Evolutionary conservation across 2,797 vertebrate genomes (phyloP).

Genomic region (Acropternis orthonyx): DNA sequence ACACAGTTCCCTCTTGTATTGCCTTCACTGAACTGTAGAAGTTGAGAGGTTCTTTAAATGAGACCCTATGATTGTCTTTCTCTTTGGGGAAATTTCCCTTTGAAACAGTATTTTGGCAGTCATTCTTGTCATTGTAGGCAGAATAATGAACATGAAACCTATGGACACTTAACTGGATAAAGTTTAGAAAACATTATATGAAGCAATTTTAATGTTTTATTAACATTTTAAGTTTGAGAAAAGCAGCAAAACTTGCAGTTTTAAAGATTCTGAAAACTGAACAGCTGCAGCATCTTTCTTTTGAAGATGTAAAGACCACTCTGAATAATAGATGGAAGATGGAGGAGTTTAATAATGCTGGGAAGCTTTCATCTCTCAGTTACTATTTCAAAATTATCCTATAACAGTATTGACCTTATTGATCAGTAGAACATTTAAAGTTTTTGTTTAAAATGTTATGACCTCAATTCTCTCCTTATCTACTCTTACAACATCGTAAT

Average conservation of each 20-base stretch:
- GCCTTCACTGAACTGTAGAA: neutral
- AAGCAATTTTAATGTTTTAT: neutral
- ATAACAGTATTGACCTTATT: neutral
- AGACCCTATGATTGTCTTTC: neutral
- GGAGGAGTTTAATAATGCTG: neutral
- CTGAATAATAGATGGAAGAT: neutral
- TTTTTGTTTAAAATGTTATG: neutral
- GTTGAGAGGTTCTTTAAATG: neutral
- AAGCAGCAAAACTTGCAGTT: neutral
- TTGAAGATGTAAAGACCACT: neutral
- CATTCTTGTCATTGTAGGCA: neutral
- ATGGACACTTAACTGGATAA: neutral
- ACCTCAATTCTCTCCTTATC: neutral
- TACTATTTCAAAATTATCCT: neutral
- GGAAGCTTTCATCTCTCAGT: neutral
- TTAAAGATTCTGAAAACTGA: neutral
- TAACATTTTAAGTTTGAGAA: neutral
- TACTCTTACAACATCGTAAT: neutral
- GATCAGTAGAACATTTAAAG: neutral
- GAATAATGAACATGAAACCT: neutral
- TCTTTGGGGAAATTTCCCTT: neutral
- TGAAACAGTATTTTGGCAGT: neutral
- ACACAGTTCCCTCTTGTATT: neutral
- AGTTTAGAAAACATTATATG: neutral
- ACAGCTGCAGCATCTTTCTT: neutral